These are phyloP conservation scores for Amazonetta brasiliensis DNA, from an alignment of 2,797 vertebrate species.

Conservation along the genomic window DNA sequence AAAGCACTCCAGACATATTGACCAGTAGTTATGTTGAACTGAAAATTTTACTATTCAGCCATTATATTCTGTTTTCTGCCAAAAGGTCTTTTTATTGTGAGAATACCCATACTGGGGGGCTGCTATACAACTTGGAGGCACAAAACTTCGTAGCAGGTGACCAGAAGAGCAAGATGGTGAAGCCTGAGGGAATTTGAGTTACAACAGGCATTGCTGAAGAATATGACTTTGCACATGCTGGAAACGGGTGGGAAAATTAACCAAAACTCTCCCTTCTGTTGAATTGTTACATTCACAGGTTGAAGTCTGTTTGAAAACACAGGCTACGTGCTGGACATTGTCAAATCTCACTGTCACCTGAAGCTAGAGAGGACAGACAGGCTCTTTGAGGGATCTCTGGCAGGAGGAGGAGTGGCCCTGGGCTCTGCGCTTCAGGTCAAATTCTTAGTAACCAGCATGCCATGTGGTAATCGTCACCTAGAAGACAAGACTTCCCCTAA, in stretches of 20 bases:
- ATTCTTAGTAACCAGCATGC: too few species aligned
- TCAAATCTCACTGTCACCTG: not conserved
- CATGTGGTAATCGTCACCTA: too few species aligned
- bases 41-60: not conserved
- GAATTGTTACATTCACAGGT: not conserved
- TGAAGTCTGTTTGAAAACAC: not conserved
- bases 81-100: not conserved
- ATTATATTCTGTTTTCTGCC: not conserved
- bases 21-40: not conserved
- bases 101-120: not conserved
- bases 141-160: not conserved
- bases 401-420: too few species aligned
- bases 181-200: not conserved
- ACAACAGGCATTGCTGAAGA: not conserved
- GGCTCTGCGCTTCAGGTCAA: too few species aligned
- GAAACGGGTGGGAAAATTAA: not conserved
- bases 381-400: too few species aligned
- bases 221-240: not conserved
- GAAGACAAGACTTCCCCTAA: too few species aligned
- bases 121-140: not conserved
- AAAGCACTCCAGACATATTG: not conserved
- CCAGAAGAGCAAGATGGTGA: not conserved
- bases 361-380: not conserved
- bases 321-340: not conserved
- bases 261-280: not conserved